Base-by-base conservation (phyloP, 2,113 vertebrate species). In the Ageneiosus marmoratus region DNA sequence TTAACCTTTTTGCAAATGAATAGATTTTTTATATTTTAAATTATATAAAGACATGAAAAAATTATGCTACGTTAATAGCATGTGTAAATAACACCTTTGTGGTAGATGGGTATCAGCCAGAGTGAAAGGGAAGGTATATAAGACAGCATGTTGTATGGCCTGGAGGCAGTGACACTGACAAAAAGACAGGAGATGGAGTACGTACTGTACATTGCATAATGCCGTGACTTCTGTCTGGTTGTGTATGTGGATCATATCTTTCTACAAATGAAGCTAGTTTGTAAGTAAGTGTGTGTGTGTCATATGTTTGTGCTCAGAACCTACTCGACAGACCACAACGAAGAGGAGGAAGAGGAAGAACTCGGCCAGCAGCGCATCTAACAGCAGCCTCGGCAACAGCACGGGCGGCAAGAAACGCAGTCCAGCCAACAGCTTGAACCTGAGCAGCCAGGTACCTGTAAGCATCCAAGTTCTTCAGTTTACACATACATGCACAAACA, bases 361-460 rank as follows among this genome's bases (percentile, higher is more conserved):
- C 90, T 99, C 98, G 0, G 97, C 97, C 60, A 98, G 97, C 95
- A 98, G 96, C 91, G 97, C 97, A 46, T 96, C 95, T 88, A 98
- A 98, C 92, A 98, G 96, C 93, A 97, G 95, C 80, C 95, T 94
- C 12, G 97, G 96, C 74, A 96, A 95, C 91, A 93, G 90, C 0
- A 85, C 95, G 77, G 96, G 95, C 79, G 95, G 96, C 94, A 99
- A 98, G 95, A 99, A 98, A 87, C 98, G 98, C 91, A 95, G 95
- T 60, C 94, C 97, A 0, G 96, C 96, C 46, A 95, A 95, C 84
- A 99, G 94, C 95, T 96, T 99, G 95, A 99, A 94, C 93, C 95
- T 99, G 95, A 95, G 96, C 95, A 98, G 95, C 95, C 98, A 99
- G 98, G 97, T 99, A 98, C 98, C 98, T 99, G 98, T 99, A 99